Conservation (phyloP, 2,888 invertebrate genomes). For the Tanypteryx hageni region DNA sequence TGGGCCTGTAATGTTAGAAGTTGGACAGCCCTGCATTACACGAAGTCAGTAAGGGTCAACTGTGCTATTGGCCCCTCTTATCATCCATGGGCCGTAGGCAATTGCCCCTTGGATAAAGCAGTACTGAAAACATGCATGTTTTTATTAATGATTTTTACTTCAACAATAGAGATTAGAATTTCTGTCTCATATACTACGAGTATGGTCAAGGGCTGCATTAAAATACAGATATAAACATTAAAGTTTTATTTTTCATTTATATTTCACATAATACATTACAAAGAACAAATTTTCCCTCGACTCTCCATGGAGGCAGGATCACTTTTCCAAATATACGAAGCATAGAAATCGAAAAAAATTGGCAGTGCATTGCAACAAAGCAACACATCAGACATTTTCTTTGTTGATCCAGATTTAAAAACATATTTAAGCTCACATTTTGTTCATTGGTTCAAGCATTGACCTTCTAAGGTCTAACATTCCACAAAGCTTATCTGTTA, state of each 20-base stretch:
- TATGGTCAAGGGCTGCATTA: too few species aligned
- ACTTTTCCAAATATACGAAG: conserved; percentile 55
- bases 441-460: conserved; percentile 48
- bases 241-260: conserved; percentile 25
- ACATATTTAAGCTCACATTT: conserved; percentile 59
- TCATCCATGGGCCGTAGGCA: too few species aligned
- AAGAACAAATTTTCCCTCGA: conserved; percentile 49
- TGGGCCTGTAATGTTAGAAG: too few species aligned
- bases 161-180: too few species aligned
- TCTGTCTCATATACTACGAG: too few species aligned
- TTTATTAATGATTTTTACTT: too few species aligned
- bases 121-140: too few species aligned
- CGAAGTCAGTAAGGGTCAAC: too few species aligned
- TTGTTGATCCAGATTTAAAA: conserved; percentile 36
- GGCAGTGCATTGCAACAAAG: conserved; percentile 59
- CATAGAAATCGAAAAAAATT: conserved; percentile 45
- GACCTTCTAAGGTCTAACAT: conserved; percentile 51
- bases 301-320: conserved; percentile 42
- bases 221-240: too few species aligned
- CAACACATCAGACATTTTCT: conserved; percentile 53
- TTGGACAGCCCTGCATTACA: too few species aligned
- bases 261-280: conserved; percentile 57
- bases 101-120: too few species aligned
- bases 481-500: conserved; percentile 30
- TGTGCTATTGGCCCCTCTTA: too few species aligned